A percentile compares a stretch with the other conserved stretches of the same genome.
Conservation (phyloP, 92 coral and sea anemone species). For the Micromussa lordhowensis region DNA sequence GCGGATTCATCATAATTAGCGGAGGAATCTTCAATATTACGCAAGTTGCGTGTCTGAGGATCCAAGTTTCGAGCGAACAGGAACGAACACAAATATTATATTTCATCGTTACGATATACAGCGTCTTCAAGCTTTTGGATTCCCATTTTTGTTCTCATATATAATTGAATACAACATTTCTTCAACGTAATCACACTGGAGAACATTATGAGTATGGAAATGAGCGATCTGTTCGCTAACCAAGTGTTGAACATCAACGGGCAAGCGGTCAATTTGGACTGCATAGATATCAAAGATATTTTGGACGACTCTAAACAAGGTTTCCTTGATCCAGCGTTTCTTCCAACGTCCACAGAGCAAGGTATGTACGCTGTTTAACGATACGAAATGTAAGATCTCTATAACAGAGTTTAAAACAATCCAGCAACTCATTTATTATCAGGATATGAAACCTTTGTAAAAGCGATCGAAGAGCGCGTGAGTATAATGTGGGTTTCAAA, state of each 20-base stretch:
- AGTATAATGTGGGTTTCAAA: neutral
- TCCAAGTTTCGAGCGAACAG: neutral
- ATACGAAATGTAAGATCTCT: neutral
- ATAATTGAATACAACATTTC: neutral
- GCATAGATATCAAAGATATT: constrained; percentile 11
- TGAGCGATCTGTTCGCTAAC: constrained; percentile 19
- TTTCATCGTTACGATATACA: neutral
- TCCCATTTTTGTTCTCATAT: neutral
- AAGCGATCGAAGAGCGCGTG: neutral
- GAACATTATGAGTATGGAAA: constrained; percentile 21
- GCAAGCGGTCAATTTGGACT: constrained; percentile 35
- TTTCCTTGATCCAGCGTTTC: constrained; percentile 19
- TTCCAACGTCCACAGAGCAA: constrained; percentile 1
- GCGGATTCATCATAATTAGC: too few relatives aligned
- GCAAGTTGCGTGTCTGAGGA: neutral
- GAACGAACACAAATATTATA: neutral
- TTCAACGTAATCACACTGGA: neutral
- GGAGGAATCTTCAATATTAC: neutral
- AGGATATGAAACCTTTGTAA: neutral
- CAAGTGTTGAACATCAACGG: constrained; percentile 33
- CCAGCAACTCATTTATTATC: too few relatives aligned
- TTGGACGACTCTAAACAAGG: constrained; percentile 26
- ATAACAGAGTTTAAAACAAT: neutral
- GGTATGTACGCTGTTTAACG: neutral
- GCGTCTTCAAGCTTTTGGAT: neutral